Evolutionary conservation across 1,140 invertebrate species (phyloP).

Genomic region (Conus betulinus): DNA sequence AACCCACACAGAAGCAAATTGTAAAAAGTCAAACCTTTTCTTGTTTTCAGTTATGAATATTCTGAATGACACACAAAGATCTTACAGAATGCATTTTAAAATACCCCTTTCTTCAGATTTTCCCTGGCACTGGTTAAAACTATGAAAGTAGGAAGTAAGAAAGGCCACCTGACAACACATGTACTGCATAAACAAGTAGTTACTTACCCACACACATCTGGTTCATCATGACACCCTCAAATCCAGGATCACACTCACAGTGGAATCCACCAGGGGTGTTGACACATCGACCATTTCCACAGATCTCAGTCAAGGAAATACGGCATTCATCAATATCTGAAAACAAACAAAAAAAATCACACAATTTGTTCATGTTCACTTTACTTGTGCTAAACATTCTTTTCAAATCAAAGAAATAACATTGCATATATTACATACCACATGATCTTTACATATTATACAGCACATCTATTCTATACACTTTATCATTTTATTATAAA

Average conservation of each 20-base stretch:
- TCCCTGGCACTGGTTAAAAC: no score
- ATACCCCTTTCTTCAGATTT: no score
- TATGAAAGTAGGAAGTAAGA: neutral
- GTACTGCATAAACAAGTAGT: neutral
- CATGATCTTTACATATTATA: no score
- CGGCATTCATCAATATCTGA: constrained; percentile 90
- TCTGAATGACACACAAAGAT: no score
- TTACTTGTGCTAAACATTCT: neutral
- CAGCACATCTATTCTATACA: no score
- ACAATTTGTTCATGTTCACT: neutral
- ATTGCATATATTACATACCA: no score
- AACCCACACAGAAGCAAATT: no score
- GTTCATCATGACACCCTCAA: constrained; percentile 77
- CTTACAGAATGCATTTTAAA: no score
- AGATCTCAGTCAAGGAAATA: constrained; percentile 85
- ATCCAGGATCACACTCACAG: constrained; percentile 89
- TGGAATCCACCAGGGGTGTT: constrained; percentile 89
- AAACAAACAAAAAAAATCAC: neutral
- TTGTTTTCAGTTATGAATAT: no score
- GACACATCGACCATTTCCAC: constrained; percentile 88
- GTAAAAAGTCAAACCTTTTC: no score
- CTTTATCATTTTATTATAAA: no score
- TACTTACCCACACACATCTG: constrained; percentile 73
- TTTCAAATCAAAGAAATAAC: no score
- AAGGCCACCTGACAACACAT: neutral